Evolutionary conservation across 23 tunicate genomes (phyloP).

Genomic region (Trididemnum miniatum): DNA sequence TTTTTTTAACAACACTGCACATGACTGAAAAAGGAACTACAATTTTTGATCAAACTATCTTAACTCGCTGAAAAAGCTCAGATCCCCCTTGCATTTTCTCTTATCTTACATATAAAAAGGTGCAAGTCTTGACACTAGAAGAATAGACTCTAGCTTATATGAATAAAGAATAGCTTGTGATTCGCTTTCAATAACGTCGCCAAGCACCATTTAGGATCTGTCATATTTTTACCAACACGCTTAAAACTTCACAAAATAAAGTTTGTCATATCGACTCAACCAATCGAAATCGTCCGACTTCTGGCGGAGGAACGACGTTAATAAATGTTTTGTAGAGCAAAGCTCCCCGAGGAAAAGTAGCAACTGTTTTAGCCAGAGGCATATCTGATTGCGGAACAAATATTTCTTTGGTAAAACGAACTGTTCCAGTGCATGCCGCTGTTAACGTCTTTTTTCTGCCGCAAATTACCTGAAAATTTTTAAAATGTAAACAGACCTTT

Average conservation of each 20-base stretch:
- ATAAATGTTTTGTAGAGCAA: slow-evolving; percentile 63
- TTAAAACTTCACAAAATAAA: too few relatives aligned
- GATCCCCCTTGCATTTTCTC: too few relatives aligned
- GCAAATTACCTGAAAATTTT: slow-evolving; percentile 58
- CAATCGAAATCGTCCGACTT: slow-evolving; percentile 59
- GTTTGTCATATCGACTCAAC: slow-evolving; percentile 33
- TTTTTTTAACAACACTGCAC: too few relatives aligned
- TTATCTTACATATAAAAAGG: too few relatives aligned
- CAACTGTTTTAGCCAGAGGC: slow-evolving; percentile 42
- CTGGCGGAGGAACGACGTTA: slow-evolving; percentile 59
- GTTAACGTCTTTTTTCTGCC: slow-evolving; percentile 50
- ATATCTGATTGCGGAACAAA: slow-evolving; percentile 49
- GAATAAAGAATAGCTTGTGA: too few relatives aligned
- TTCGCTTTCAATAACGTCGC: too few relatives aligned
- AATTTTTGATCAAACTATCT: too few relatives aligned
- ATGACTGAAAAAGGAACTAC: too few relatives aligned
- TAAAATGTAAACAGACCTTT: background rate
- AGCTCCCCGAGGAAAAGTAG: slow-evolving; percentile 64
- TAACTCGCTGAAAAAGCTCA: too few relatives aligned
- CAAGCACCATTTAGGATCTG: too few relatives aligned
- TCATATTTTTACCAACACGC: background rate
- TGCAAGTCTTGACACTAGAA: too few relatives aligned
- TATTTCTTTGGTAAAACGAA: slow-evolving; percentile 84
- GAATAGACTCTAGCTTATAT: too few relatives aligned
- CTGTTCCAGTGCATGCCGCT: slow-evolving; percentile 63